Percentiles rank a stretch among this genome's conserved stretches.
phyloP scores from a whole-genome alignment of 2,888 invertebrate genomes.

The Tromatobia lineatoria region DNA sequence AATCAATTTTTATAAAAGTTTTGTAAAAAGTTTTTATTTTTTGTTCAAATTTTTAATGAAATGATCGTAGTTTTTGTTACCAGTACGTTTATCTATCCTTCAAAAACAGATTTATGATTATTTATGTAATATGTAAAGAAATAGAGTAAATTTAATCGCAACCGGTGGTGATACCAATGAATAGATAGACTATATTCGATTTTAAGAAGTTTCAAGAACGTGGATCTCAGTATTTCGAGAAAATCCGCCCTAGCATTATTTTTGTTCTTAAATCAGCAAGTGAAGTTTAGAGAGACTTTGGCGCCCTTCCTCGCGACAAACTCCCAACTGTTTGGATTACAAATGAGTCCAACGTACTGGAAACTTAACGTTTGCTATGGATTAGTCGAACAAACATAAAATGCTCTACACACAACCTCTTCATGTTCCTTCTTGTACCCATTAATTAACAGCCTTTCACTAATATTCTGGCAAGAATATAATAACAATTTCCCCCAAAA shows the following conservation, averaged over 20 bases:
- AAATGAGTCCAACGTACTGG: conserved; percentile 54
- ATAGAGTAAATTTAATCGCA: too few relatives aligned
- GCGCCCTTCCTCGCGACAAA: background rate
- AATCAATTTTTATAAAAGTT: too few relatives aligned
- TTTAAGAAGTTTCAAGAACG: background rate
- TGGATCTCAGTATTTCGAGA: background rate
- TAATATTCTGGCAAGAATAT: conserved; percentile 3
- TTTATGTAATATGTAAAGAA: too few relatives aligned
- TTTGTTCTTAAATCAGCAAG: background rate
- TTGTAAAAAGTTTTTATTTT: too few relatives aligned
- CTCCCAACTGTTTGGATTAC: conserved; percentile 57
- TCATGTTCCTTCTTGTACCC: background rate
- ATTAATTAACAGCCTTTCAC: conserved; percentile 50
- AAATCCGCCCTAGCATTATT: background rate
- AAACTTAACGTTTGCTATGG: conserved; percentile 64
- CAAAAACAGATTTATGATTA: too few relatives aligned
- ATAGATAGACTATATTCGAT: background rate
- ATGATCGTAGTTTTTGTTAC: too few relatives aligned
- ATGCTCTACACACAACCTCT: conserved; percentile 10
- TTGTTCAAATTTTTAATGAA: too few relatives aligned
- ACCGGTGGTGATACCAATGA: too few relatives aligned
- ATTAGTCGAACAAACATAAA: conserved; percentile 66
- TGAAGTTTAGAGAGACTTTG: background rate
- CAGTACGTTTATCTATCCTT: too few relatives aligned
- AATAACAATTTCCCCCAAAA: background rate